Evolutionary conservation across 1,140 invertebrate species (phyloP), one percentile per base, ranked within the genome.

Genomic region (Agrypnia vestita): DNA sequence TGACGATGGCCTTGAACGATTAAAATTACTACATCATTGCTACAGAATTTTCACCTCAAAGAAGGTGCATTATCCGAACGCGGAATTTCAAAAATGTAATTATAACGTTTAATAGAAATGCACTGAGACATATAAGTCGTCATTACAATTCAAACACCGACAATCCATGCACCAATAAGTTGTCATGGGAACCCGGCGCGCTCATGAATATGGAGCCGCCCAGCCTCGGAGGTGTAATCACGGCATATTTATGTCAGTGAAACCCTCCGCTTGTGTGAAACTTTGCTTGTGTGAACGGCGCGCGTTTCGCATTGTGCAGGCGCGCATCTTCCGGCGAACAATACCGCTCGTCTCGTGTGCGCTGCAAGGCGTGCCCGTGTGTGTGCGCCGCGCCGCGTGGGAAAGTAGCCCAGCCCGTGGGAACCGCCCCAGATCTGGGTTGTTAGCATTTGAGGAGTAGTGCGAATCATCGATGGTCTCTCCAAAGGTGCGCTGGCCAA

Each of bases 211-310:
- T 76, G 74, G 1, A 61, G 19, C 56, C 61, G 61, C 19, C 56
- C 56, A 76, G 11, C 43, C 43, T n/a, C 25, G 12, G 75, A 77
- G 75, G 61, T 77, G 81, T 80, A 82, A 78, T 80, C 76, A 69
- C 71, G 74, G 81, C 78, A 82, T 82, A 82, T 82, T 82, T 82
- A 75, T 82, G 81, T 75, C 81, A 80, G 81, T 82, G 81, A 82
- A 82, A 73, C 72, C 64, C 21, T 15, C 56, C 25, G 17, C 19
- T 47, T 62, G 59, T 75, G 72, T 74, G 69, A 79, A 77, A 82
- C 72, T 59, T 35, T 46, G 76, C 55, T 74, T 76, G 47, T 82
- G 78, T 80, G 69, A 75, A 51, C 21, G n/a, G 25, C 35, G 76
- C 69, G 80, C 25, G 21, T 19, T 55, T 74, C 75, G 62, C 69